These are phyloP conservation scores for Ctenicera cuprea DNA, from an alignment of 2,888 invertebrate species.

Conservation along the genomic window DNA sequence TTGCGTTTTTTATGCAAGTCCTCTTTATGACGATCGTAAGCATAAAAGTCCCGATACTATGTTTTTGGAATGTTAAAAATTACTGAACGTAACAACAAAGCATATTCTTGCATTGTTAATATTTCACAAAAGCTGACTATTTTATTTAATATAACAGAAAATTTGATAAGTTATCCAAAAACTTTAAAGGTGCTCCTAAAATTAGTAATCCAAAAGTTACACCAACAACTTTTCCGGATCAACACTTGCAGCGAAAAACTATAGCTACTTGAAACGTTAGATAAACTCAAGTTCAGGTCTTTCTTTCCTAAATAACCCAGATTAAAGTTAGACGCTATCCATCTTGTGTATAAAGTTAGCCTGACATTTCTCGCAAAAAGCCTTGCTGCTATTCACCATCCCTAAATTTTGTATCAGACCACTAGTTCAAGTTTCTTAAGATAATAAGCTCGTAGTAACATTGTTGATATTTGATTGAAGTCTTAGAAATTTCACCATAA, in stretches of 20 bases:
- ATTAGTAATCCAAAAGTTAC: conserved; percentile 9
- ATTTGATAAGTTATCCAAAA: too few species aligned
- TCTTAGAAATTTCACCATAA: not conserved
- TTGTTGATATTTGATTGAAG: conserved; percentile 1
- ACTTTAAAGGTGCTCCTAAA: not conserved
- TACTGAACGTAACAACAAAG: too few species aligned
- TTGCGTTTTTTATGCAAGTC: too few species aligned
- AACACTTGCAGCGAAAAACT: conserved; percentile 33
- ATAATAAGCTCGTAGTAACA: not conserved
- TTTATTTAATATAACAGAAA: too few species aligned
- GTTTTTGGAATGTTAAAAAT: too few species aligned
- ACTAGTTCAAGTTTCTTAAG: conserved; percentile 9
- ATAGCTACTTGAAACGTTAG: conserved; percentile 55
- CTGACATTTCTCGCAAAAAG: conserved; percentile 42
- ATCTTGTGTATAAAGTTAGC: conserved; percentile 56
- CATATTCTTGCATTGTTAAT: too few species aligned
- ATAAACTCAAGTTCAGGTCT: conserved; percentile 55
- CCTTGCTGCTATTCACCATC: conserved; percentile 30
- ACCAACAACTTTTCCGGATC: conserved; percentile 20
- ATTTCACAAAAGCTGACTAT: too few species aligned
- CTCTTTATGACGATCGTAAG: too few species aligned
- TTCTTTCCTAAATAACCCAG: conserved; percentile 55
- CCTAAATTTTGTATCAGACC: conserved; percentile 27
- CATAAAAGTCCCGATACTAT: too few species aligned
- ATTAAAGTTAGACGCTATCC: conserved; percentile 57